phyloP scores from a whole-genome alignment of 2,888 invertebrate genomes.

The Lordiphosa fenestrarum region DNA sequence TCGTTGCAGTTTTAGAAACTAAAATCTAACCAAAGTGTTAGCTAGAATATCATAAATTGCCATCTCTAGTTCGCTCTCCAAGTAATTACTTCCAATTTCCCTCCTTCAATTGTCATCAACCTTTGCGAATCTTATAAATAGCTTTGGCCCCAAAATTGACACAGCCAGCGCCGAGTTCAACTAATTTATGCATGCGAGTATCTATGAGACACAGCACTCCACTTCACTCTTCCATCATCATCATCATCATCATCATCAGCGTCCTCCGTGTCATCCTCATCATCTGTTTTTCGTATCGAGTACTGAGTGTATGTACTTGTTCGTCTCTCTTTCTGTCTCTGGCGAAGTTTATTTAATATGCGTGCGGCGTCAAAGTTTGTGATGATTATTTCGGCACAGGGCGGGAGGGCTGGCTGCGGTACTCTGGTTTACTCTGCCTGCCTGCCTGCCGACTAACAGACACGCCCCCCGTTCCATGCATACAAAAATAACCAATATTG shows the following conservation, averaged over 20 bases:
- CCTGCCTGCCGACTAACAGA: conserved; percentile 25
- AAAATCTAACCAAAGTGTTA: too few relatives aligned
- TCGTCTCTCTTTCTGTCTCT: conserved; percentile 10
- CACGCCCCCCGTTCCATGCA: conserved; percentile 66
- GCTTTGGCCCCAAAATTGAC: conserved; percentile 19
- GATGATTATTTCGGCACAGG: conserved; percentile 64
- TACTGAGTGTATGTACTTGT: conserved; percentile 2
- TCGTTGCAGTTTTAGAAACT: too few relatives aligned
- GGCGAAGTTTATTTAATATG: conserved; percentile 67
- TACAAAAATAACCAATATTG: conserved; percentile 73
- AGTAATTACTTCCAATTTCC: too few relatives aligned
- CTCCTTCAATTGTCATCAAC: too few relatives aligned
- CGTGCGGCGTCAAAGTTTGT: conserved; percentile 70
- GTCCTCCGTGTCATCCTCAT: too few relatives aligned
- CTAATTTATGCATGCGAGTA: conserved; percentile 36
- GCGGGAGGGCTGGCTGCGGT: conserved; percentile 6
- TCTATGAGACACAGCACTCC: conserved; percentile 26
- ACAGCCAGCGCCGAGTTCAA: conserved; percentile 5
- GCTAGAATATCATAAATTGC: too few relatives aligned
- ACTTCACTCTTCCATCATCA: not conserved
- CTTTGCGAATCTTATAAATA: conserved; percentile 24
- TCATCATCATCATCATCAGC: not conserved
- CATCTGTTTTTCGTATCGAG: conserved; percentile 1
- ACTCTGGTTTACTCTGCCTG: not conserved
- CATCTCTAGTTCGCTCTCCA: too few relatives aligned